Conservation (phyloP, 2,113 vertebrate species). For the Craseonycteris thonglongyai region DNA sequence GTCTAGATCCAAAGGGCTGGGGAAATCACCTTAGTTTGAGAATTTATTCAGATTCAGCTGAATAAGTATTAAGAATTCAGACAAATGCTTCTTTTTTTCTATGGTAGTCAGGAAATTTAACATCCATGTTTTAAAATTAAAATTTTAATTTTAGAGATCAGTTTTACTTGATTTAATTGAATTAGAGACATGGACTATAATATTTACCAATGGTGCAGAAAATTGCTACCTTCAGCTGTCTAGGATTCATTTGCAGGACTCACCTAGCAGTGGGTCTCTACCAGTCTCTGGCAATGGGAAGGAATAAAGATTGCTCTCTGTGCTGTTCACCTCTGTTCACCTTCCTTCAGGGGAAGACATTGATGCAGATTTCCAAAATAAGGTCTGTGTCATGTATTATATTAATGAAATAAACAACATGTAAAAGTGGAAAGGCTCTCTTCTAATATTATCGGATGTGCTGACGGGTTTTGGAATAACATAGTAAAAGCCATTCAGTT, state of each 20-base stretch:
- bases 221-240: not conserved
- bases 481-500: slow-evolving; percentile 47
- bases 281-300: not conserved
- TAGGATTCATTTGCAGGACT: not conserved
- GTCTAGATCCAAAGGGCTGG: not conserved
- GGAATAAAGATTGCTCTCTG: not conserved
- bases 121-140: not conserved
- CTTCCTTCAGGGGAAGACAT: not conserved
- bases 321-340: not conserved
- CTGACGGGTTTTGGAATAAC: slow-evolving; percentile 51
- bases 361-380: not conserved
- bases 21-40: not conserved
- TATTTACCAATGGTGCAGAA: not conserved
- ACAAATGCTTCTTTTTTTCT: not conserved
- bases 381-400: not conserved
- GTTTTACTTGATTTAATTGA: not conserved
- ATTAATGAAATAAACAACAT: slow-evolving; percentile 64
- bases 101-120: not conserved
- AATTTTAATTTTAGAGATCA: not conserved
- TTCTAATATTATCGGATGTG: slow-evolving; percentile 45
- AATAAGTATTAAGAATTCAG: not conserved
- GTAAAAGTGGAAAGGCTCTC: slow-evolving; percentile 42
- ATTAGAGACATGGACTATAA: not conserved
- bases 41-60: not conserved
- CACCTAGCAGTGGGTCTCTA: fast-evolving